Evolutionary conservation across 2,888 invertebrate species (phyloP).

Genomic region (Drosophila neonasuta): DNA sequence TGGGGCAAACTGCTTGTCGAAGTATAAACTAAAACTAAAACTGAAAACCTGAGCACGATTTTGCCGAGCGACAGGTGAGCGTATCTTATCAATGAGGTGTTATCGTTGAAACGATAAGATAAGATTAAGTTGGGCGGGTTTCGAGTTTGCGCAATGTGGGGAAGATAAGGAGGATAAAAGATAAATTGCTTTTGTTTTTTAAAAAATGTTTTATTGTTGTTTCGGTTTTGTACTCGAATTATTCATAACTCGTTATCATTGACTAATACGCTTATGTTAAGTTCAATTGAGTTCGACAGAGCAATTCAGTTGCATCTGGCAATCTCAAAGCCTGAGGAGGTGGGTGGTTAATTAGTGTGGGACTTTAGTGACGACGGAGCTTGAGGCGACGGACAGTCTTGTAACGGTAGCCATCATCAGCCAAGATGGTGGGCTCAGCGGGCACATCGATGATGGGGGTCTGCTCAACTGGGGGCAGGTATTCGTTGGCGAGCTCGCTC

Average conservation of each 20-base stretch:
- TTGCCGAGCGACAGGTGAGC: conserved; percentile 47
- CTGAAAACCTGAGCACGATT: conserved; percentile 46
- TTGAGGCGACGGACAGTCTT: conserved; percentile 33
- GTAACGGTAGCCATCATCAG: conserved; percentile 67
- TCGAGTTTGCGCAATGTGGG: conserved; percentile 44
- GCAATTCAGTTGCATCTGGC: conserved; percentile 24
- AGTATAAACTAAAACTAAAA: conserved; percentile 63
- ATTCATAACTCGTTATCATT: conserved; percentile 66
- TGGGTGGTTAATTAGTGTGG: conserved; percentile 5
- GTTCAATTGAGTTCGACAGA: conserved; percentile 47
- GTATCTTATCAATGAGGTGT: conserved; percentile 57
- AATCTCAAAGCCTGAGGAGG: conserved; percentile 45
- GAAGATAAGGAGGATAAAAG: not conserved
- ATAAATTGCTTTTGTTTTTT: conserved; percentile 32
- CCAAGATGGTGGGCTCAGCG: conserved; percentile 35
- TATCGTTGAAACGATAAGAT: conserved; percentile 54
- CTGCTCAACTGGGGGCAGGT: conserved; percentile 21
- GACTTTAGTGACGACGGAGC: conserved; percentile 21
- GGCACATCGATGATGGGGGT: conserved; percentile 10
- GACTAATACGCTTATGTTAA: conserved; percentile 71
- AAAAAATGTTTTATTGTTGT: conserved; percentile 57
- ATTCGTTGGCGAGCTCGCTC: conserved; percentile 35
- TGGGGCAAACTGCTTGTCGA: conserved; percentile 31
- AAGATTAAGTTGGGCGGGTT: conserved; percentile 15
- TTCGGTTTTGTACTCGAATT: conserved; percentile 72